Conservation (phyloP, 2,113 vertebrate species). For the Lepisosteus osseus region DNA sequence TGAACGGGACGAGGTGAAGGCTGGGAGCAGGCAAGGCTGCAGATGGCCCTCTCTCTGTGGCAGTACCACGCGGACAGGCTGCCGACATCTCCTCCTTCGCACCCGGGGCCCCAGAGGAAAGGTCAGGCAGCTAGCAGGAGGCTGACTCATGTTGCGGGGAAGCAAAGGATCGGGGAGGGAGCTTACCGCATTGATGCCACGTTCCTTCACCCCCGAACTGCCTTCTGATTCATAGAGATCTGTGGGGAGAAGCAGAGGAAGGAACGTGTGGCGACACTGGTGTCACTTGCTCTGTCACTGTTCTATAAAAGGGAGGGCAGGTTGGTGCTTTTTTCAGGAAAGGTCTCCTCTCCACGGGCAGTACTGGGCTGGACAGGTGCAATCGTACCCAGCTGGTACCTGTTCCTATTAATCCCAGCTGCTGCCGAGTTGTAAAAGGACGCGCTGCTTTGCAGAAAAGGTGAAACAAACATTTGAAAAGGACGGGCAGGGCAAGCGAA, state of each 20-base stretch:
- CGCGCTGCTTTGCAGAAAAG: no score
- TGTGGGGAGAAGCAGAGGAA: conserved; percentile 32
- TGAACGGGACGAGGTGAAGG: no score
- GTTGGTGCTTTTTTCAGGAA: no score
- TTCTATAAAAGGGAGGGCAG: not conserved
- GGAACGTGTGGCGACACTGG: not conserved
- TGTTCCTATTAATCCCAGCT: no score
- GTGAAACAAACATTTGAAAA: no score
- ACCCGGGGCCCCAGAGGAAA: not conserved
- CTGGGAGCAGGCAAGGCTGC: no score
- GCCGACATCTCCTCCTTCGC: not conserved
- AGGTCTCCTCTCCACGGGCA: not conserved
- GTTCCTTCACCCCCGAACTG: conserved; percentile 60
- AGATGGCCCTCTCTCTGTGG: no score
- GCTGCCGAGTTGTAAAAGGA: no score
- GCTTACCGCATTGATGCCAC: conserved; percentile 67
- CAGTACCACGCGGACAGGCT: no score
- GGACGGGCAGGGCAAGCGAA: not conserved
- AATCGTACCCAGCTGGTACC: no score
- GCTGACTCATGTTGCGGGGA: not conserved
- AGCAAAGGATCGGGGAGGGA: not conserved
- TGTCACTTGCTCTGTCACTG: not conserved
- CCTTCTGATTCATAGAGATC: conserved; percentile 62
- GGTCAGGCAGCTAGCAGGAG: not conserved
- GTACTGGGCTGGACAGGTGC: no score